A percentile compares a stretch with the other conserved stretches of the same genome.
Conservation (phyloP, 2,888 invertebrate genomes). For the Microplitis deprimator region DNA sequence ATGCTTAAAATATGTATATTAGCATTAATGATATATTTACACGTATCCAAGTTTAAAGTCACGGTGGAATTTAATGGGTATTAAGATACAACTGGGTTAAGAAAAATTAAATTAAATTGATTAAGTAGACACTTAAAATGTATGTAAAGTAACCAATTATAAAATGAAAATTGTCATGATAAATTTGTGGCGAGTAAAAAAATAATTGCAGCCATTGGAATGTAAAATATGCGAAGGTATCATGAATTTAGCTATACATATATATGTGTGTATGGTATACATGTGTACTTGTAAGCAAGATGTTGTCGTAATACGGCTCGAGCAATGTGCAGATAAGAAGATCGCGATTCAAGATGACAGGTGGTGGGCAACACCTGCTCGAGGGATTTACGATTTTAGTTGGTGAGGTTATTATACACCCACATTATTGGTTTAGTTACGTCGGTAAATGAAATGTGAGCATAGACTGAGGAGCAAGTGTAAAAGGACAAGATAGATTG, state of each 20-base stretch:
- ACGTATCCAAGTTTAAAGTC: too few relatives aligned
- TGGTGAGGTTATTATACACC: conserved; percentile 41
- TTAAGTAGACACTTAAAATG: too few relatives aligned
- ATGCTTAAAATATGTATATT: too few relatives aligned
- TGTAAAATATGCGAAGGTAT: too few relatives aligned
- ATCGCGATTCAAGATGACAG: conserved; percentile 52
- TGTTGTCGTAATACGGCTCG: not conserved
- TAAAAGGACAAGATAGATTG: not conserved
- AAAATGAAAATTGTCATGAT: too few relatives aligned
- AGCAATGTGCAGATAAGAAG: conserved; percentile 5
- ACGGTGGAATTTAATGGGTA: too few relatives aligned
- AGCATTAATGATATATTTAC: too few relatives aligned
- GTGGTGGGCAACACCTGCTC: conserved; percentile 61
- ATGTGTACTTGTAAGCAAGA: not conserved
- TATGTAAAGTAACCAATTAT: not conserved
- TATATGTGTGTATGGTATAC: too few relatives aligned
- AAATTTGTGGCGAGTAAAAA: too few relatives aligned
- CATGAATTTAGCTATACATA: not conserved
- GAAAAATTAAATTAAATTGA: too few relatives aligned
- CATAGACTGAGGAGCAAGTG: conserved; percentile 1
- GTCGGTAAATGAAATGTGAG: not conserved
- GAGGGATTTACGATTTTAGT: conserved; percentile 54
- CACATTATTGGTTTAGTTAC: conserved; percentile 35
- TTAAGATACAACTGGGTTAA: too few relatives aligned
- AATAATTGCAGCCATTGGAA: too few relatives aligned